Evolutionary conservation across 2,888 invertebrate genomes (phyloP).

Genomic region (Antitype chi): DNA sequence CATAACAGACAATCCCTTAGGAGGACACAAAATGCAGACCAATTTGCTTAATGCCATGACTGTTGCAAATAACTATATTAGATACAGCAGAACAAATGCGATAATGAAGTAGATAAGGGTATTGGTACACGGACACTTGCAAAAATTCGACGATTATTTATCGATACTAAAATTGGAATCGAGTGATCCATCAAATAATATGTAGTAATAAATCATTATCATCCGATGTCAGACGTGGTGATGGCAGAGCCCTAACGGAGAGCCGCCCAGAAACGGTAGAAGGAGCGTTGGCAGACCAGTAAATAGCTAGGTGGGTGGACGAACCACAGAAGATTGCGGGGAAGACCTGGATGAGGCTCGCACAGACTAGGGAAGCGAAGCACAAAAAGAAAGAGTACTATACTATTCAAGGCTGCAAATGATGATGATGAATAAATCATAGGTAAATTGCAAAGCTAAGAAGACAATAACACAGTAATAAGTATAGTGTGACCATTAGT

Average conservation of each 20-base stretch:
- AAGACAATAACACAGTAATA: background rate
- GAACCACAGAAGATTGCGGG: background rate
- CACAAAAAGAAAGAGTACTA: background rate
- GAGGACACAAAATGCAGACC: conserved; percentile 42
- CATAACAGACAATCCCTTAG: conserved; percentile 33
- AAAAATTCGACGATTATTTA: conserved; percentile 31
- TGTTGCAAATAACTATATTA: conserved; percentile 30
- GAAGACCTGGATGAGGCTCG: background rate
- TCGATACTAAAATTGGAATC: conserved; percentile 32
- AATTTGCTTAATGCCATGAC: conserved; percentile 23
- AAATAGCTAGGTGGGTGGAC: background rate
- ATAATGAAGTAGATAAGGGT: conserved; percentile 27
- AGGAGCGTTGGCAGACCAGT: background rate
- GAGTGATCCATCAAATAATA: background rate
- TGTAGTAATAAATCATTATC: background rate
- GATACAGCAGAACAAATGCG: conserved; percentile 32
- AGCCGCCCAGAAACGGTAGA: background rate
- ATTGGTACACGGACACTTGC: background rate
- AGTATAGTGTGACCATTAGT: too few species aligned
- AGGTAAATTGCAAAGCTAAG: background rate
- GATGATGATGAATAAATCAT: background rate
- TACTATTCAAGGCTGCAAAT: background rate
- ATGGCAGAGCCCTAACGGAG: background rate
- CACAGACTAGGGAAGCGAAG: background rate
- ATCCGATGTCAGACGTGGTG: background rate